These are phyloP conservation scores for Callithrix jacchus DNA, from an alignment of 2,113 vertebrate species.

Conservation along the genomic window DNA sequence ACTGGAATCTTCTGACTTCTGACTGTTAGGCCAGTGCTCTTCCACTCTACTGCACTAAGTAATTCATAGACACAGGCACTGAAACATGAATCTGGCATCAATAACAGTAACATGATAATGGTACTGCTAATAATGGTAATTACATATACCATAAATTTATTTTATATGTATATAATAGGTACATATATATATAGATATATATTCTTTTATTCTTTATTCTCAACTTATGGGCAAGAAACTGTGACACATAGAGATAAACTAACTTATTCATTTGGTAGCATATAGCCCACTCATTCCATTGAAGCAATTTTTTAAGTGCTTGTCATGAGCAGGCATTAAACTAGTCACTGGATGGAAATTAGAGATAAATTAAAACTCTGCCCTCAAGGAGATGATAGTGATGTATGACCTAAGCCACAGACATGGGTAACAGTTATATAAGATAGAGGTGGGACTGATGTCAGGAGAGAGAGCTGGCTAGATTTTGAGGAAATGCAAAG, in stretches of 20 bases:
- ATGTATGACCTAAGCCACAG: not conserved
- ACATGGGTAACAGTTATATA: too few relatives aligned
- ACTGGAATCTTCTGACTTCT: not conserved
- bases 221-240: not conserved
- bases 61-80: not conserved
- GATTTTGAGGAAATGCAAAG: not conserved
- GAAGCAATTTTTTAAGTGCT: not conserved
- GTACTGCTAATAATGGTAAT: not conserved
- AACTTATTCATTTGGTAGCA: not conserved
- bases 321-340: not conserved
- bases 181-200: not conserved
- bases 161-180: not conserved
- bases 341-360: not conserved
- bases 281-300: not conserved
- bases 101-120: not conserved
- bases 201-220: not conserved
- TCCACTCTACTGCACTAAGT: accelerated
- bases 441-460: not conserved
- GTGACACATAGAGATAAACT: not conserved
- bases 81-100: not conserved
- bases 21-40: not conserved
- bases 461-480: not conserved
- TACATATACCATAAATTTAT: not conserved
- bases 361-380: not conserved
- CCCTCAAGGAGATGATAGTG: not conserved